These are phyloP conservation scores for Hartigia nigra DNA, from an alignment of 2,888 invertebrate species.

Conservation along the genomic window DNA sequence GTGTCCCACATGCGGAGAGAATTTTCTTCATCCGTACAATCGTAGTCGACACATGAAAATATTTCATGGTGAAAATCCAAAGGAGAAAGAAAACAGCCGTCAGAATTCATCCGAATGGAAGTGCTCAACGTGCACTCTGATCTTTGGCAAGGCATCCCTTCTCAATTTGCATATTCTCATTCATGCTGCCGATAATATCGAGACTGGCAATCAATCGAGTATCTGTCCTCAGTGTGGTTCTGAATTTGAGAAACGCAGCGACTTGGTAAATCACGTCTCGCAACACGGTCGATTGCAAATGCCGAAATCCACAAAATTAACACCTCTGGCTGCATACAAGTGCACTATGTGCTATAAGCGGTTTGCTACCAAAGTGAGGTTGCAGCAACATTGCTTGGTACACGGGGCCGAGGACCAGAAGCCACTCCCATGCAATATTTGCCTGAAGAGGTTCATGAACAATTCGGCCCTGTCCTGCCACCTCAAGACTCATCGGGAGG, in stretches of 20 bases:
- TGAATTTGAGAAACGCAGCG: slow-evolving; percentile 54
- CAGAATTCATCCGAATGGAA: slow-evolving; percentile 59
- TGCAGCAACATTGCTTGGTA: slow-evolving; percentile 74
- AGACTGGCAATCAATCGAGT: slow-evolving; percentile 37
- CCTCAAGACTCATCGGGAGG: slow-evolving; percentile 74
- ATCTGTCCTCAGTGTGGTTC: slow-evolving; percentile 56
- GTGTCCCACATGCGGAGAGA: slow-evolving; percentile 47
- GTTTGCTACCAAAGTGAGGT: slow-evolving; percentile 73
- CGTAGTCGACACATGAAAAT: slow-evolving; percentile 54
- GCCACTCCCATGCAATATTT: slow-evolving; percentile 75
- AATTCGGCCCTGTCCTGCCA: slow-evolving; percentile 80
- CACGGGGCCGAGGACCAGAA: slow-evolving; percentile 78
- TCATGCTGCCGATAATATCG: slow-evolving; percentile 64
- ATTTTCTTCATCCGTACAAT: slow-evolving; percentile 53
- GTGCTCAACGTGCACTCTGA: slow-evolving; percentile 60
- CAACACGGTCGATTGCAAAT: slow-evolving; percentile 59
- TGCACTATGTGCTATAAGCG: slow-evolving; percentile 76
- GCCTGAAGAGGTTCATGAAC: slow-evolving; percentile 76
- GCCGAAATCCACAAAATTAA: slow-evolving; percentile 62
- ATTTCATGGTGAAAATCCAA: slow-evolving; percentile 43
- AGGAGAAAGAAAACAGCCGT: slow-evolving; percentile 57
- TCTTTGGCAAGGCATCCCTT: slow-evolving; percentile 65
- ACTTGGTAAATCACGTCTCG: slow-evolving; percentile 67
- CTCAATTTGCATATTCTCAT: slow-evolving; percentile 69
- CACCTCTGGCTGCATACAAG: slow-evolving; percentile 64